Evolutionary conservation across 2,888 invertebrate genomes (phyloP).

Genomic region (Mythimna lalbum): DNA sequence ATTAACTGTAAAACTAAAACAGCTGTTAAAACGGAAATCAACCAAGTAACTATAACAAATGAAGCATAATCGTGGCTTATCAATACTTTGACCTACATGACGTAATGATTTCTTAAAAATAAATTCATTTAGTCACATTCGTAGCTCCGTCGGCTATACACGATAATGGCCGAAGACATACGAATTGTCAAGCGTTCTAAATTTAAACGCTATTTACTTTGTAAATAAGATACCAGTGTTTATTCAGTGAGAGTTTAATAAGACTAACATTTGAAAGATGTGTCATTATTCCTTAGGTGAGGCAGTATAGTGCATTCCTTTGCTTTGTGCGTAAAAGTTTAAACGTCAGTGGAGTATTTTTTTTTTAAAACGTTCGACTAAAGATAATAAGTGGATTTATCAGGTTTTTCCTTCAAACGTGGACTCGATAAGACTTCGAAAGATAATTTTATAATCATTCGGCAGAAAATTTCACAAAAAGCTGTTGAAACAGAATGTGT

Average conservation of each 20-base stretch:
- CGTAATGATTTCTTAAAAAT: constrained; percentile 30
- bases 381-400: constrained; percentile 18
- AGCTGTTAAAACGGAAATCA: constrained; percentile 26
- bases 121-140: constrained; percentile 44
- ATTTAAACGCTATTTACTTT: constrained; percentile 47
- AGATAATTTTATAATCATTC: constrained; percentile 20
- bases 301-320: constrained; percentile 32
- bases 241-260: constrained; percentile 45
- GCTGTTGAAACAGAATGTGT: constrained; percentile 45
- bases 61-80: constrained; percentile 34
- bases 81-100: constrained; percentile 44
- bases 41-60: neutral
- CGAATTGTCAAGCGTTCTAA: constrained; percentile 46
- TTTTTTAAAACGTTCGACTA: constrained; percentile 24
- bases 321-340: constrained; percentile 9
- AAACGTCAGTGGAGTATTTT: constrained; percentile 18
- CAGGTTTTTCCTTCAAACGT: constrained; percentile 1
- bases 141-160: constrained; percentile 16
- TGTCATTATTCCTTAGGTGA: constrained; percentile 34
- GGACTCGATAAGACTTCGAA: constrained; percentile 5
- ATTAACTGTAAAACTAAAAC: constrained; percentile 6
- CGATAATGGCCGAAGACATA: constrained; percentile 57
- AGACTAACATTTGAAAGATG: constrained; percentile 25
- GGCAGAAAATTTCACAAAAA: neutral
- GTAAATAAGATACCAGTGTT: constrained; percentile 49